Percentiles rank a stretch among this genome's conserved stretches.
These are phyloP conservation scores for Pachyseris speciosa DNA, from an alignment of 64 coral and sea anemone genomes.

Conservation along the genomic window DNA sequence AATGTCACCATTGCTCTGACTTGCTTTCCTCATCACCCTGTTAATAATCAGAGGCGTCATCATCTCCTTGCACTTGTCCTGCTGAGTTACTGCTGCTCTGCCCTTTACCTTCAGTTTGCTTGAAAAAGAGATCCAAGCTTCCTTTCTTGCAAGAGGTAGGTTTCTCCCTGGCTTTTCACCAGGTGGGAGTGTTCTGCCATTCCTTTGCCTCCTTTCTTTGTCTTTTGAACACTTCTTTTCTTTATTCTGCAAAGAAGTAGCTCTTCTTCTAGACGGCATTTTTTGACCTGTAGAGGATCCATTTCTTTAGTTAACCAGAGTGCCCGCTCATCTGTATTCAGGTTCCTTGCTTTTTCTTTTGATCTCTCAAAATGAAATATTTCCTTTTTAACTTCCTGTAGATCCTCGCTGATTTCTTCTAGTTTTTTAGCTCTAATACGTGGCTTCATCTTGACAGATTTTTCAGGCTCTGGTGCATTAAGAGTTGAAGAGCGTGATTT, in stretches of 20 bases:
- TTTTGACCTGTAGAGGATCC: constrained; percentile 31
- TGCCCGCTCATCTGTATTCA: constrained; percentile 58
- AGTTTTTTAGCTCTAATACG: constrained; percentile 32
- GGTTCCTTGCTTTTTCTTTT: constrained; percentile 46
- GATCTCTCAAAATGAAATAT: constrained; percentile 23
- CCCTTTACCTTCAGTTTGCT: not conserved
- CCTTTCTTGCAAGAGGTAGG: not conserved
- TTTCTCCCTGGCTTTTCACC: not conserved
- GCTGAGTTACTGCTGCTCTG: not conserved
- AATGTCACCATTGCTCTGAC: not conserved
- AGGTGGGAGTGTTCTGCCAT: not conserved
- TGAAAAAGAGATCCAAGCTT: not conserved
- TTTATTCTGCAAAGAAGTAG: constrained; percentile 45
- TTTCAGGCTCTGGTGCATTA: constrained; percentile 35
- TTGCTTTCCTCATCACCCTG: not conserved
- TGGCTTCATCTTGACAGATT: constrained; percentile 38
- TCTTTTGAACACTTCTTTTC: constrained; percentile 28
- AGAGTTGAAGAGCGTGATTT: constrained; percentile 2
- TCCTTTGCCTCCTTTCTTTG: constrained; percentile 1
- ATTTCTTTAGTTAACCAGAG: constrained; percentile 56
- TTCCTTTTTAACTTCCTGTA: constrained; percentile 55
- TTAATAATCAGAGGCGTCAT: not conserved
- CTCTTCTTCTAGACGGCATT: constrained; percentile 44
- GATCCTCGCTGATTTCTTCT: constrained; percentile 27
- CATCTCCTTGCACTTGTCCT: not conserved